phyloP scores from a whole-genome alignment of 2,113 vertebrate species.

The Anser cygnoides region DNA sequence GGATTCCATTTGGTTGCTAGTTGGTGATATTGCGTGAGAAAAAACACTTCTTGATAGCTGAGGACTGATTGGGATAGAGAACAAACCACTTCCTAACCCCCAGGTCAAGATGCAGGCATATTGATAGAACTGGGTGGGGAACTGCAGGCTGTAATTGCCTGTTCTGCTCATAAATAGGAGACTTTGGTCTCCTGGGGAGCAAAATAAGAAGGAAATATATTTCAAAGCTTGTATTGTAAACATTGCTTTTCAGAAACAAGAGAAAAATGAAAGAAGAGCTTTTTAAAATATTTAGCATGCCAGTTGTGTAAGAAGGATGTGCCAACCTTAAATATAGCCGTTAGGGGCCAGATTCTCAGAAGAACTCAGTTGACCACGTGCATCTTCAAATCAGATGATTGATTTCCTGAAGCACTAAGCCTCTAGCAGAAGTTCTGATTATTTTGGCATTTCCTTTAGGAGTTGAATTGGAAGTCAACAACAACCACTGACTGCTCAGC shows the following conservation, averaged over 20 bases:
- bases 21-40: neutral
- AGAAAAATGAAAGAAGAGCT: neutral
- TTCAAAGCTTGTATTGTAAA: neutral
- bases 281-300: neutral
- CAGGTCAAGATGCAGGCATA: neutral
- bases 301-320: neutral
- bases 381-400: constrained; percentile 27
- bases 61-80: neutral
- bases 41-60: neutral
- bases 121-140: neutral
- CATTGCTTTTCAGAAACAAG: neutral
- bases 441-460: constrained; percentile 53
- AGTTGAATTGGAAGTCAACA: neutral
- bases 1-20: constrained; percentile 17
- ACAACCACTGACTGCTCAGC: neutral
- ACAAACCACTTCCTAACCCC: neutral
- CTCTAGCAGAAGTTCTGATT: constrained; percentile 46
- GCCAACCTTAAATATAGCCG: neutral
- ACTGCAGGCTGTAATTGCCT: neutral
- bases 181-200: neutral
- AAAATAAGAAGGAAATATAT: constrained; percentile 3
- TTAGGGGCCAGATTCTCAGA: neutral
- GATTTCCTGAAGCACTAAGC: constrained; percentile 28
- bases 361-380: neutral
- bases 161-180: neutral